Conservation (phyloP, 2,797 vertebrate species). For the Labeo calbasu region DNA sequence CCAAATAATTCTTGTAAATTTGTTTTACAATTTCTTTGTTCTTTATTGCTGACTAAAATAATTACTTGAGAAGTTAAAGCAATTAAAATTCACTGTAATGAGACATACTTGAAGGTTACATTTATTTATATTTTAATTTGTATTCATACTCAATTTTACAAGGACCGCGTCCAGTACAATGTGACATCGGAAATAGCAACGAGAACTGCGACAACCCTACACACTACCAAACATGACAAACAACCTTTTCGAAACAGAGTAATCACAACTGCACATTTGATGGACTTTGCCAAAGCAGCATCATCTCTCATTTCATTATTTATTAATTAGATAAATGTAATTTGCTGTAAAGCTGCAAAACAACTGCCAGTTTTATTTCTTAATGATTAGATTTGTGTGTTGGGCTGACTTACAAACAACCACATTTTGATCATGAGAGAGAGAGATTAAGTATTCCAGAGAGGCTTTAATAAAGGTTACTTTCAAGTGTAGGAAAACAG, state of each 20-base stretch:
- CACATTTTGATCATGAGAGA: constrained; percentile 14
- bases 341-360: background rate
- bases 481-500: constrained; percentile 16
- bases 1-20: background rate
- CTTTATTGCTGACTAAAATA: background rate
- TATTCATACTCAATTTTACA: background rate
- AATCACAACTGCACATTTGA: background rate
- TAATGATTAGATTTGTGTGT: background rate
- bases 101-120: background rate
- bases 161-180: background rate
- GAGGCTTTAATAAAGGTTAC: constrained; percentile 10
- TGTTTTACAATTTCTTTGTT: background rate
- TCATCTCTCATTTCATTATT: background rate
- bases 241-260: background rate
- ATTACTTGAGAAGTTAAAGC: background rate
- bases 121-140: background rate
- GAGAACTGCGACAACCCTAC: background rate
- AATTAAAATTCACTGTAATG: background rate
- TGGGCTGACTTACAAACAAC: background rate
- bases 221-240: background rate
- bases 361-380: background rate
- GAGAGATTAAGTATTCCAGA: constrained; percentile 2
- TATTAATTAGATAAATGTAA: background rate
- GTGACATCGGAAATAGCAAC: background rate
- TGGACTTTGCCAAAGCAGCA: background rate